phyloP scores from a whole-genome alignment of 1,140 invertebrate genomes.

The Lordiphosa stackelbergi region DNA sequence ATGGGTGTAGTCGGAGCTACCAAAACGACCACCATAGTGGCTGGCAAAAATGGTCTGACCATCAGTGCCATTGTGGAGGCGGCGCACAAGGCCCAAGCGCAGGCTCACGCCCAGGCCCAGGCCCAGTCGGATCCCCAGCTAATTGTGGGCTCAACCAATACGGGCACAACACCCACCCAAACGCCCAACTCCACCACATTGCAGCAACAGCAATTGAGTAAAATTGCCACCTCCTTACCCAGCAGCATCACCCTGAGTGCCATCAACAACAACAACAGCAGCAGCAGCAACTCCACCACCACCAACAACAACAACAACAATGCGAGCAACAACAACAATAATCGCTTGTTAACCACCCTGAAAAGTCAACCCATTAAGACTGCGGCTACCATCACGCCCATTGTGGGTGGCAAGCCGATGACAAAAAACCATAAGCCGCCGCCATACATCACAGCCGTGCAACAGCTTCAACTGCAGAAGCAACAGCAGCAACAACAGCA shows the following conservation, averaged over 20 bases:
- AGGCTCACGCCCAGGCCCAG: constrained; percentile 27
- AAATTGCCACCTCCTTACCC: constrained; percentile 60
- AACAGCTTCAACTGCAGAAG: constrained; percentile 70
- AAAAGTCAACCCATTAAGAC: constrained; percentile 65
- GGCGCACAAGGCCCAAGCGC: constrained; percentile 51
- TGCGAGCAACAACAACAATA: constrained; percentile 38
- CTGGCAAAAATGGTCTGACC: constrained; percentile 69
- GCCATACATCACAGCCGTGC: constrained; percentile 73
- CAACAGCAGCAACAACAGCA: constrained; percentile 69
- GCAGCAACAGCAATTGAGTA: constrained; percentile 59
- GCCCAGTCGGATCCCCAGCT: constrained; percentile 28
- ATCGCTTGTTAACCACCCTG: constrained; percentile 46
- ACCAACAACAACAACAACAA: constrained; percentile 37
- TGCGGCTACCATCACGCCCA: constrained; percentile 67
- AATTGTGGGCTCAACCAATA: constrained; percentile 82
- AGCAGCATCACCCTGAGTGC: constrained; percentile 69
- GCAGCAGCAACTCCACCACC: constrained; percentile 26
- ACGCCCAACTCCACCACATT: constrained; percentile 21
- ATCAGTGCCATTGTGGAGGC: constrained; percentile 72
- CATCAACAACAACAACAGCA: constrained; percentile 32
- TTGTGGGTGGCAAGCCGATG: constrained; percentile 68
- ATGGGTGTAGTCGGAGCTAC: constrained; percentile 24
- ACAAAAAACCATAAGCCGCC: constrained; percentile 77
- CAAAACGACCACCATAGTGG: constrained; percentile 63
- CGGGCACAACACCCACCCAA: constrained; percentile 79